Percentiles rank a stretch among this genome's conserved stretches.
These are phyloP conservation scores for Upupa epops DNA, from an alignment of 2,113 vertebrate species.

Conservation along the genomic window DNA sequence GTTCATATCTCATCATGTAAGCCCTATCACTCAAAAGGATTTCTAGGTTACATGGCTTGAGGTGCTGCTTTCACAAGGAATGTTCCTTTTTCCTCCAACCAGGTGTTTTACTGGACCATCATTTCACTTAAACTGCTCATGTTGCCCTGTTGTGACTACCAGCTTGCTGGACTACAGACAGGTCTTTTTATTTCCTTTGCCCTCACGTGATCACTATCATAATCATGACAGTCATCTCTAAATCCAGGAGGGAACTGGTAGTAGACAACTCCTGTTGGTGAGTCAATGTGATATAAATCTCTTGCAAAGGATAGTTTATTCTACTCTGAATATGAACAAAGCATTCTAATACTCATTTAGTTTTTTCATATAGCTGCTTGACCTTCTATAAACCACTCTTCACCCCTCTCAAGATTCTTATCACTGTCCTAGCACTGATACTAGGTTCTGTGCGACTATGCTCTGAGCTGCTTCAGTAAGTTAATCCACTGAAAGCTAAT, in stretches of 20 bases:
- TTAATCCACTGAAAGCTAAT: not conserved
- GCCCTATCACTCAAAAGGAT: not conserved
- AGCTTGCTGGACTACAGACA: not conserved
- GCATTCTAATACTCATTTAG: not conserved
- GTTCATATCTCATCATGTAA: not conserved
- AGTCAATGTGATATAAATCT: not conserved
- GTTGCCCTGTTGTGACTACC: not conserved
- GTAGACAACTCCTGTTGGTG: not conserved
- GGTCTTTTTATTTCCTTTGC: not conserved
- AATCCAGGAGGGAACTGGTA: not conserved
- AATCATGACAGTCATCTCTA: not conserved
- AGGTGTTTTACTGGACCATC: not conserved
- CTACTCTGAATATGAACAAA: not conserved
- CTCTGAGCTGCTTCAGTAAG: not conserved
- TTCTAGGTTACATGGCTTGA: not conserved
- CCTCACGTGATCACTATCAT: not conserved
- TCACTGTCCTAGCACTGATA: not conserved
- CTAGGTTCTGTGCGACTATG: accelerated
- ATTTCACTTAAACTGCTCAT: not conserved
- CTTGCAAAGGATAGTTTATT: not conserved
- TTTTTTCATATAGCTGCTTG: not conserved
- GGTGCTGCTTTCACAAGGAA: not conserved
- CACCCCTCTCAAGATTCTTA: not conserved
- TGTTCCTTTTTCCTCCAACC: not conserved
- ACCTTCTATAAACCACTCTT: not conserved